A percentile compares a stretch with the other conserved stretches of the same genome.
Conservation (phyloP, 2,888 invertebrate genomes). For the Myopa testacea region DNA sequence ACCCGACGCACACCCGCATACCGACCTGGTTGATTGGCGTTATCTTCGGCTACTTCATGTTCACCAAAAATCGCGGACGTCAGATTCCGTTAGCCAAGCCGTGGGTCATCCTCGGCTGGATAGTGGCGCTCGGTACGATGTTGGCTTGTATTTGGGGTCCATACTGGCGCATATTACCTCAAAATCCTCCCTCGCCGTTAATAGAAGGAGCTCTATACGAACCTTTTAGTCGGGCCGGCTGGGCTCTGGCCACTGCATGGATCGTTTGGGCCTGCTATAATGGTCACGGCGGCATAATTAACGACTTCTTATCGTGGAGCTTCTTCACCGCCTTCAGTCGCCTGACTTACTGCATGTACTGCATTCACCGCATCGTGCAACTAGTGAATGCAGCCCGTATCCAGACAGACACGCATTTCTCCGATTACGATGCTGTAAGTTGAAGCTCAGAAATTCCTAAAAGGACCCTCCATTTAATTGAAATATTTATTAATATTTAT, state of each 20-base stretch:
- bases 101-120: constrained; percentile 63
- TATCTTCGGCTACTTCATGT: constrained; percentile 65
- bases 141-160: constrained; percentile 62
- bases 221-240: constrained; percentile 61
- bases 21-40: constrained; percentile 68
- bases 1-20: constrained; percentile 66
- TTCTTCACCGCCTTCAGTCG: constrained; percentile 65
- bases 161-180: constrained; percentile 60
- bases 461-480: neutral
- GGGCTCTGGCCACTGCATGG: constrained; percentile 64
- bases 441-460: neutral
- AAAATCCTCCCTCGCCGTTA: constrained; percentile 55
- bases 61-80: constrained; percentile 60
- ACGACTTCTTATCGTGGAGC: constrained; percentile 64
- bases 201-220: constrained; percentile 66
- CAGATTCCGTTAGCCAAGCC: constrained; percentile 59
- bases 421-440: constrained; percentile 64
- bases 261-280: constrained; percentile 67
- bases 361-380: constrained; percentile 64
- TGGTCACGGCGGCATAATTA: constrained; percentile 65
- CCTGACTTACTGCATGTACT: constrained; percentile 65
- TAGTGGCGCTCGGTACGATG: constrained; percentile 60
- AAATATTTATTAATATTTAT: constrained; percentile 1
- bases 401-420: constrained; percentile 63
- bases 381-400: constrained; percentile 59